Conservation (phyloP, 2,888 invertebrate genomes). For the Resseliella maxima region DNA sequence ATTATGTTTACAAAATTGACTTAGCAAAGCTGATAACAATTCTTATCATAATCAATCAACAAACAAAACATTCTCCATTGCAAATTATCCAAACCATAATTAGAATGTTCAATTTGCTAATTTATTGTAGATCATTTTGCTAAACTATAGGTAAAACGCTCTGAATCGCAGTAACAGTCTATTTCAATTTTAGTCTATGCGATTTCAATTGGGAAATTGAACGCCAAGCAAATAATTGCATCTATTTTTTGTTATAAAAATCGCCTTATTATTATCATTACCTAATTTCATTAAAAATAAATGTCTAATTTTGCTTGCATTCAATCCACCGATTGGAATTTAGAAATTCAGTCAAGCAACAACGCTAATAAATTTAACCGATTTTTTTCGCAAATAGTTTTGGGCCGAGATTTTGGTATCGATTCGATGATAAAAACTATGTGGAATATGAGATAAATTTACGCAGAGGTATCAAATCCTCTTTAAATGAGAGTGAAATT, state of each 20-base stretch:
- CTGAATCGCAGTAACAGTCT: not conserved
- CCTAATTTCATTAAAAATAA: not conserved
- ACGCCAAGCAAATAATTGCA: not conserved
- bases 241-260: not conserved
- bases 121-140: not conserved
- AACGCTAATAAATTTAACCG: too few species aligned
- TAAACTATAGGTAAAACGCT: not conserved
- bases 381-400: too few species aligned
- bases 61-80: not conserved
- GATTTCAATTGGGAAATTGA: not conserved
- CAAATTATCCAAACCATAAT: not conserved
- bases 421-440: not conserved
- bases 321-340: too few species aligned
- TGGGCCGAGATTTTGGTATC: not conserved
- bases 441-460: not conserved
- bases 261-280: not conserved
- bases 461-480: slow-evolving; percentile 62
- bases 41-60: not conserved
- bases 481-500: slow-evolving; percentile 58
- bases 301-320: too few species aligned
- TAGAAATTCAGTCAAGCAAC: too few species aligned
- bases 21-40: not conserved
- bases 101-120: not conserved
- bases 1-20: slow-evolving; percentile 18
- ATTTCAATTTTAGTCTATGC: not conserved